phyloP scores from a whole-genome alignment of 2,888 invertebrate genomes.

The Halictus quadricinctus region DNA sequence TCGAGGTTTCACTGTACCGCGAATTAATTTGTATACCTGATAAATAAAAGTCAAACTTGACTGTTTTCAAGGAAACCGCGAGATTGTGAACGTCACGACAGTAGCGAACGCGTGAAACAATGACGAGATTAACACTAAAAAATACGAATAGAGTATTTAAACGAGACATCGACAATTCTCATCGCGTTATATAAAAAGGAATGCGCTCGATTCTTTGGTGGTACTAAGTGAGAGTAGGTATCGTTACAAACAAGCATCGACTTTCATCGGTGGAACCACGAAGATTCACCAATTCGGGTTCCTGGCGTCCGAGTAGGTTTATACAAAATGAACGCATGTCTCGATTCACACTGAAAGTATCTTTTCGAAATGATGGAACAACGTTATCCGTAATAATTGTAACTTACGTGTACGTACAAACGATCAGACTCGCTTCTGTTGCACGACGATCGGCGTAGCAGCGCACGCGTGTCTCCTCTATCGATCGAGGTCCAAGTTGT shows the following conservation, averaged over 20 bases:
- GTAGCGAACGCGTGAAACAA: background rate
- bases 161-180: constrained; percentile 19
- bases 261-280: background rate
- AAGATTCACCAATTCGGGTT: background rate
- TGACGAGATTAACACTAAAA: constrained; percentile 16
- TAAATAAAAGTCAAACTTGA: background rate
- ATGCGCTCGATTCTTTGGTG: constrained; percentile 29
- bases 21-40: too few relatives aligned
- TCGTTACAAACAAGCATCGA: background rate
- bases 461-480: background rate
- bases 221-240: constrained; percentile 17
- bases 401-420: constrained; percentile 40
- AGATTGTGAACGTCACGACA: background rate
- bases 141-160: constrained; percentile 24
- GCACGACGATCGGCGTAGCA: background rate
- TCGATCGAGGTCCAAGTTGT: background rate
- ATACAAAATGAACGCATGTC: constrained; percentile 8
- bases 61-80: background rate
- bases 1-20: too few relatives aligned
- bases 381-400: constrained; percentile 1
- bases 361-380: constrained; percentile 3
- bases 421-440: constrained; percentile 1
- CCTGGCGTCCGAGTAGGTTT: background rate
- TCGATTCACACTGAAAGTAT: background rate
- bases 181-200: constrained; percentile 28